Evolutionary conservation across 2,113 vertebrate species (phyloP).

Genomic region (Semnornis frantzii): DNA sequence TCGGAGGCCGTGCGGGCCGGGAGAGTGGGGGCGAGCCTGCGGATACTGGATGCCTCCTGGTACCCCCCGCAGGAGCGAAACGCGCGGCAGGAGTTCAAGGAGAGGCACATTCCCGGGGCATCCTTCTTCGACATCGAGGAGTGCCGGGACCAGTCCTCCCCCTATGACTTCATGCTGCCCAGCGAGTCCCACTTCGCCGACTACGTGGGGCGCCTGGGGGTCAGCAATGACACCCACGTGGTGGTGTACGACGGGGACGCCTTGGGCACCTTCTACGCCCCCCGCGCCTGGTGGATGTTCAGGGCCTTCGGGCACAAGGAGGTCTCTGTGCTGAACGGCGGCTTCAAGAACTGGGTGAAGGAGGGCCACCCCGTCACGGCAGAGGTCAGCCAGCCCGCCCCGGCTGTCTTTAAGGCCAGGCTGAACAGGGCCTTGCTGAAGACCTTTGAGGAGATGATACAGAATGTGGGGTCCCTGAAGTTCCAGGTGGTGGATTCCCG

Average conservation of each 20-base stretch:
- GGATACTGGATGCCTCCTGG: conserved; percentile 91
- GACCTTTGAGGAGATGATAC: conserved; percentile 86
- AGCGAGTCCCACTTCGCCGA: conserved; percentile 77
- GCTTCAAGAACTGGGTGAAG: conserved; percentile 88
- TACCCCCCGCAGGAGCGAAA: conserved; percentile 83
- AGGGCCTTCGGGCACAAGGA: conserved; percentile 86
- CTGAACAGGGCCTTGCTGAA: conserved; percentile 83
- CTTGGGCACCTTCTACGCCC: conserved; percentile 86
- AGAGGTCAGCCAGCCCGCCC: conserved; percentile 70
- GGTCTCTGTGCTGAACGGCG: conserved; percentile 91
- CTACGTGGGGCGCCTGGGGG: conserved; percentile 85
- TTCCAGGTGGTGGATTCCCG: conserved; percentile 91
- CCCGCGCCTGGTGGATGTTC: conserved; percentile 97
- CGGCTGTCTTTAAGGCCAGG: conserved; percentile 74
- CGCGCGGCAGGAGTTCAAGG: conserved; percentile 81
- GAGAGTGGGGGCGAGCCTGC: conserved; percentile 74
- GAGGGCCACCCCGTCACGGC: conserved; percentile 81
- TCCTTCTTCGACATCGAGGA: conserved; percentile 91
- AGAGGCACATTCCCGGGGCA: conserved; percentile 87
- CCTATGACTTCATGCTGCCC: conserved; percentile 89
- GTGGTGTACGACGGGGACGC: conserved; percentile 92
- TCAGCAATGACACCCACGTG: conserved; percentile 87
- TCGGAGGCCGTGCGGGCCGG: conserved; percentile 77
- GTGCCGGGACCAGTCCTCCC: conserved; percentile 82
- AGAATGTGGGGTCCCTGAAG: conserved; percentile 79